Evolutionary conservation across 2,797 vertebrate genomes (phyloP).

Genomic region (Alcedo atthis): DNA sequence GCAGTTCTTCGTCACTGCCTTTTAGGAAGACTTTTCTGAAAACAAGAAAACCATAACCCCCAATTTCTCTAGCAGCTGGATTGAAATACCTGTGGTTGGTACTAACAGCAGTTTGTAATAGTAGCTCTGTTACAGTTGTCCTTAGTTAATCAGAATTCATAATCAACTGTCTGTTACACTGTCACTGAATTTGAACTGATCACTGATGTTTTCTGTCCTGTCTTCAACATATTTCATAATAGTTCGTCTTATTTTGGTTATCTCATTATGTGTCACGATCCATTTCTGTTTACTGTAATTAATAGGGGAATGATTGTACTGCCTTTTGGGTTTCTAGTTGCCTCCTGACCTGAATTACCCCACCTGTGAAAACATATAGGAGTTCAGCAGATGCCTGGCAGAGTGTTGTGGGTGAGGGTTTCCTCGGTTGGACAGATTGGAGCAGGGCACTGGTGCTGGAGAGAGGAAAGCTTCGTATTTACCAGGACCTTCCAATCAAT

Average conservation of each 20-base stretch:
- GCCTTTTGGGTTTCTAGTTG: neutral
- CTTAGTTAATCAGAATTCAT: neutral
- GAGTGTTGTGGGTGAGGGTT: neutral
- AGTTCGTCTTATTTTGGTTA: neutral
- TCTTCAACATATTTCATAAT: neutral
- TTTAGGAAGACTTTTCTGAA: neutral
- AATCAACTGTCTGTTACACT: neutral
- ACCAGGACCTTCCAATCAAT: neutral
- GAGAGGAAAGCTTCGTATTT: neutral
- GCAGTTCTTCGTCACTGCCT: neutral
- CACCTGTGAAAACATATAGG: neutral
- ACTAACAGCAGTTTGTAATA: neutral
- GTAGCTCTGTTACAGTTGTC: neutral
- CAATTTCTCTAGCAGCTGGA: neutral
- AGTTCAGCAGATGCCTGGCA: neutral
- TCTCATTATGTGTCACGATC: neutral
- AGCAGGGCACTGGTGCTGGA: neutral
- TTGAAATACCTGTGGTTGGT: neutral
- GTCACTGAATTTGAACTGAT: neutral
- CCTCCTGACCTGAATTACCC: neutral
- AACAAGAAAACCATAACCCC: neutral
- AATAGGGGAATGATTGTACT: neutral
- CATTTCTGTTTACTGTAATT: neutral
- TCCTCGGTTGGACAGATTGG: neutral
- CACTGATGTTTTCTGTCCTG: neutral